A percentile compares a stretch with the other conserved stretches of the same genome.
These are phyloP conservation scores for Baccha elongata DNA, from an alignment of 2,888 invertebrate genomes.

Conservation along the genomic window DNA sequence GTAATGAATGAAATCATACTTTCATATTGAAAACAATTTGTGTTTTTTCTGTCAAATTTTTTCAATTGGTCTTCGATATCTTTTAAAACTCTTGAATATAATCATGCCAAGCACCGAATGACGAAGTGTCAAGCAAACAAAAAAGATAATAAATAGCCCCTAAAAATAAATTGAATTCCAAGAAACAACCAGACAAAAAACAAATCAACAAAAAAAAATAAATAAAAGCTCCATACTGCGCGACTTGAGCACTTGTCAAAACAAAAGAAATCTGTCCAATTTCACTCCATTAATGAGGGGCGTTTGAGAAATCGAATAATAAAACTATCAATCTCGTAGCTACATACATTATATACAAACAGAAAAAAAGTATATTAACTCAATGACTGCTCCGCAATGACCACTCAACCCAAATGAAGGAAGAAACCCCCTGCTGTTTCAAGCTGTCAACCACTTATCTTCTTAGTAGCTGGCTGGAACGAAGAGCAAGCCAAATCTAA, in stretches of 20 bases:
- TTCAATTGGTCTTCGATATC: no score
- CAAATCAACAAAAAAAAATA: neutral
- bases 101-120: conserved; percentile 34
- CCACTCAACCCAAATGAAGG: conserved; percentile 48
- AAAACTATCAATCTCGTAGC: conserved; percentile 49
- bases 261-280: conserved; percentile 30
- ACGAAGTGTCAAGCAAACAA: conserved; percentile 23
- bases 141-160: conserved; percentile 4
- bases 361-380: conserved; percentile 15
- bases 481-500: conserved; percentile 57
- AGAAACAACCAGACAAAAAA: conserved; percentile 24
- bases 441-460: conserved; percentile 58
- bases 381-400: conserved; percentile 31
- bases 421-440: conserved; percentile 52
- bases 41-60: no score
- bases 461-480: conserved; percentile 49
- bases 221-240: conserved; percentile 25
- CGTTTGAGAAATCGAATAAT: conserved; percentile 26
- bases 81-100: conserved; percentile 7
- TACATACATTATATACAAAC: neutral
- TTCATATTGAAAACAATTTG: no score
- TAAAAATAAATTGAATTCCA: conserved; percentile 24
- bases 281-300: conserved; percentile 14
- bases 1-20: no score
- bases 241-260: conserved; percentile 31